Evolutionary conservation across 2,113 vertebrate species (phyloP).

Genomic region (Epinephelus moara): DNA sequence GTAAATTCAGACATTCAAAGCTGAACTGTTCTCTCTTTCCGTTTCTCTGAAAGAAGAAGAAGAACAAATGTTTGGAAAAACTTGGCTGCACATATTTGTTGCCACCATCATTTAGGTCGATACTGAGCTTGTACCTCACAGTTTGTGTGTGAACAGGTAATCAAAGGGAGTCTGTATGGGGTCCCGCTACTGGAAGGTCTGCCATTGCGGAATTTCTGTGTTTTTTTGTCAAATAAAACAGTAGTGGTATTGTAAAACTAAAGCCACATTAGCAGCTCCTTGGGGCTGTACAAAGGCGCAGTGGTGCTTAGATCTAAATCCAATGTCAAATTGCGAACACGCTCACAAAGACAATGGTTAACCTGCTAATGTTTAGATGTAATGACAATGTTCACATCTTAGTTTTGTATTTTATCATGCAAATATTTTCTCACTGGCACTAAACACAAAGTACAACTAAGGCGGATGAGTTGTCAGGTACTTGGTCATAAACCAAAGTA

Average conservation of each 20-base stretch:
- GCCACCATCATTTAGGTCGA: background rate
- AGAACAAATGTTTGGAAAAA: background rate
- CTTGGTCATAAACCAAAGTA: too few species aligned
- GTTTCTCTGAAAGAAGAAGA: background rate
- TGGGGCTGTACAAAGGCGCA: background rate
- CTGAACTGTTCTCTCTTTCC: background rate
- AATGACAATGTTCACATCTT: background rate
- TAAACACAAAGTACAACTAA: too few species aligned
- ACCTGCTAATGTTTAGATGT: background rate
- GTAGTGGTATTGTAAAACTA: background rate
- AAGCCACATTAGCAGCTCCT: background rate
- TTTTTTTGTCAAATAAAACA: background rate
- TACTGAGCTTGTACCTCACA: constrained; percentile 9
- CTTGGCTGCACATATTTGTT: background rate
- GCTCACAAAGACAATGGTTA: too few species aligned
- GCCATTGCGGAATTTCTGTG: background rate
- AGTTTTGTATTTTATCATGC: too few species aligned
- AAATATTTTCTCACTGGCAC: too few species aligned
- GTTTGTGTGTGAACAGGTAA: constrained; percentile 21
- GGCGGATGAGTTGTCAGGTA: too few species aligned
- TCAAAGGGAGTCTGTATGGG: constrained; percentile 1
- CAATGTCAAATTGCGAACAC: background rate
- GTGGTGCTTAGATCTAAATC: background rate
- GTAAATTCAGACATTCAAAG: constrained; percentile 5
- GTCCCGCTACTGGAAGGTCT: background rate